Evolutionary conservation across 2,888 invertebrate species (phyloP).

Genomic region (Cloeon dipterum): DNA sequence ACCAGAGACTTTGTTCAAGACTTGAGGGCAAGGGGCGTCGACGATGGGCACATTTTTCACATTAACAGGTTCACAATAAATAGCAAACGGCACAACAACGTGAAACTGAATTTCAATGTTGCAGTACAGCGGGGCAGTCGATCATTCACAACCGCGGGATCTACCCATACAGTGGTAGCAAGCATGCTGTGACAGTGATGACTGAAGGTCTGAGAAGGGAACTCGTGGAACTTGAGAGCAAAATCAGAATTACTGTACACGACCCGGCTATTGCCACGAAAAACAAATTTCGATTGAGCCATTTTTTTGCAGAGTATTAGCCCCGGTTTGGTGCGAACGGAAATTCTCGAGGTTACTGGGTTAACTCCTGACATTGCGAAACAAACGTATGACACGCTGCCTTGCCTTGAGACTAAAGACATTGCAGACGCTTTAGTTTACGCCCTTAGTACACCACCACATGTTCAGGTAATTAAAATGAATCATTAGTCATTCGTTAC

Average conservation of each 20-base stretch:
- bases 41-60: slow-evolving; percentile 4
- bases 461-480: slow-evolving; percentile 17
- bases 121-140: slow-evolving; percentile 3
- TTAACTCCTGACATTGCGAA: slow-evolving; percentile 2
- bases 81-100: too few species aligned
- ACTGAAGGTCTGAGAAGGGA: slow-evolving; percentile 3
- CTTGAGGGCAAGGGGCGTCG: slow-evolving; percentile 2
- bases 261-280: too few species aligned
- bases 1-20: slow-evolving; percentile 1
- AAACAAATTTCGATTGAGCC: too few species aligned
- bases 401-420: slow-evolving; percentile 13
- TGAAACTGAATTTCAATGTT: too few species aligned
- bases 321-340: slow-evolving; percentile 7
- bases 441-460: slow-evolving; percentile 14
- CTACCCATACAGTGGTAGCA: slow-evolving; percentile 1
- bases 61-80: slow-evolving; percentile 5
- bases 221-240: neutral
- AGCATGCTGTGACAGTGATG: slow-evolving; percentile 2
- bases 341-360: slow-evolving; percentile 3
- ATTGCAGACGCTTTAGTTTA: slow-evolving; percentile 16
- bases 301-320: slow-evolving; percentile 5
- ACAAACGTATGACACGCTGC: slow-evolving; percentile 6
- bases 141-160: slow-evolving; percentile 1
- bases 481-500: too few species aligned
- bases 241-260: slow-evolving; percentile 3